These are phyloP conservation scores for Ylistrum balloti DNA, from an alignment of 1,140 invertebrate genomes.

Conservation along the genomic window DNA sequence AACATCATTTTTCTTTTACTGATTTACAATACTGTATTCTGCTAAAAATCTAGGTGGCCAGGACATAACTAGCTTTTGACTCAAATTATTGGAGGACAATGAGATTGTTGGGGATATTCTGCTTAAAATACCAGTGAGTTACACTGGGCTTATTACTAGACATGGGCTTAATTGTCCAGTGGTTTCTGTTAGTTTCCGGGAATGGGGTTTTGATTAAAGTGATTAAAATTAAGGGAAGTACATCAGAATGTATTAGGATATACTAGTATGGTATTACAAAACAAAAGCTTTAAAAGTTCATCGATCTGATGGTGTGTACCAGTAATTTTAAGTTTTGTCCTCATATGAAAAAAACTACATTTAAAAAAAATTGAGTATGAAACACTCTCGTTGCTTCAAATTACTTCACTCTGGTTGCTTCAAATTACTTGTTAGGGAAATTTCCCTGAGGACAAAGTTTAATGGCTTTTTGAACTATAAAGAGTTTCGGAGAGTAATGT, in stretches of 20 bases:
- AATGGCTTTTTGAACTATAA: neutral
- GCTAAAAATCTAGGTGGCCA: too few relatives aligned
- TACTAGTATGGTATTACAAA: too few relatives aligned
- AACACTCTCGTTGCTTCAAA: neutral
- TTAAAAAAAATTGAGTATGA: neutral
- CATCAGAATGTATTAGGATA: neutral
- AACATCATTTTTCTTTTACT: too few relatives aligned
- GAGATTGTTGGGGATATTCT: neutral
- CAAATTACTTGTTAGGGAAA: neutral
- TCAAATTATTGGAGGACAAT: neutral
- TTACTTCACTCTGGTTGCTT: neutral
- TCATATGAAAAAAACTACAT: neutral
- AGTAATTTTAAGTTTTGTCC: neutral
- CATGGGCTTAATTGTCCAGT: too few relatives aligned
- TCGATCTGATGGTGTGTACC: neutral
- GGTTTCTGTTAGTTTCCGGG: too few relatives aligned
- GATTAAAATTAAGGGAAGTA: too few relatives aligned
- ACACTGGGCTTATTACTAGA: too few relatives aligned
- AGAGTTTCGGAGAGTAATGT: neutral
- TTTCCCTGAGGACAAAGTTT: slow-evolving; percentile 20
- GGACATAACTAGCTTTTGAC: neutral
- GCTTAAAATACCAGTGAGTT: too few relatives aligned
- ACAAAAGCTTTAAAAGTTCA: neutral
- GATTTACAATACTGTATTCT: too few relatives aligned
- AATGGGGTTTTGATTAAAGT: too few relatives aligned